These are phyloP conservation scores for Papilio gigon DNA, from an alignment of 2,888 invertebrate species.

Conservation along the genomic window DNA sequence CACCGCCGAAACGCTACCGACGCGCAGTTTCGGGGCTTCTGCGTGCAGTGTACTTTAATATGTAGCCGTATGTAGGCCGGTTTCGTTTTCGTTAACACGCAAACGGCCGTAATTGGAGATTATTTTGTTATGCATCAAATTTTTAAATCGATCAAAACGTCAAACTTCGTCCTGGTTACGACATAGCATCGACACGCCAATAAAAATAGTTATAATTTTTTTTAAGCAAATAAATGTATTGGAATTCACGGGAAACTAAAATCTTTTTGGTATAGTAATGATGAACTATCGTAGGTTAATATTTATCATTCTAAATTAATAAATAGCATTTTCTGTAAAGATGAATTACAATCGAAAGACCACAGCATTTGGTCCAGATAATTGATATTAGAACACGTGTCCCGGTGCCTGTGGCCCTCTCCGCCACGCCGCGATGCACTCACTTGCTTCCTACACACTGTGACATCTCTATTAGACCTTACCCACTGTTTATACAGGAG, in stretches of 20 bases:
- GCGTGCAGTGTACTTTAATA: conserved; percentile 51
- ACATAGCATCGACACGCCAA: no score
- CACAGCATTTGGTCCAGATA: conserved; percentile 11
- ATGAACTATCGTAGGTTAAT: no score
- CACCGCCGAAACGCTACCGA: conserved; percentile 78
- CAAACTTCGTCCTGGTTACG: conserved; percentile 13
- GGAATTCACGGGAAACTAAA: no score
- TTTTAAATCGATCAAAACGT: conserved; percentile 43
- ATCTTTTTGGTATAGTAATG: no score
- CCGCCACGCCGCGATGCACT: conserved; percentile 41
- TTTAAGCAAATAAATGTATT: no score
- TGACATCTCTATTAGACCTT: conserved; percentile 35
- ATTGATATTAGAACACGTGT: conserved; percentile 35
- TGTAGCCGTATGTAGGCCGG: conserved; percentile 65
- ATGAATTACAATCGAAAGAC: not conserved
- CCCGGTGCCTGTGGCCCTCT: conserved; percentile 31
- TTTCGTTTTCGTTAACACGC: conserved; percentile 75
- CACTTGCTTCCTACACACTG: conserved; percentile 38
- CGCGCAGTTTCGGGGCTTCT: conserved; percentile 77
- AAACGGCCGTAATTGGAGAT: conserved; percentile 70
- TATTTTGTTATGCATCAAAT: conserved; percentile 43
- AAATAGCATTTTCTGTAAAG: not conserved
- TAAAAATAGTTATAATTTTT: no score
- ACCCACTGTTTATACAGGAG: conserved; percentile 4
- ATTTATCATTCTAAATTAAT: no score